Conservation (phyloP, 2,888 invertebrate genomes). For the Diadegma fenestrale region DNA sequence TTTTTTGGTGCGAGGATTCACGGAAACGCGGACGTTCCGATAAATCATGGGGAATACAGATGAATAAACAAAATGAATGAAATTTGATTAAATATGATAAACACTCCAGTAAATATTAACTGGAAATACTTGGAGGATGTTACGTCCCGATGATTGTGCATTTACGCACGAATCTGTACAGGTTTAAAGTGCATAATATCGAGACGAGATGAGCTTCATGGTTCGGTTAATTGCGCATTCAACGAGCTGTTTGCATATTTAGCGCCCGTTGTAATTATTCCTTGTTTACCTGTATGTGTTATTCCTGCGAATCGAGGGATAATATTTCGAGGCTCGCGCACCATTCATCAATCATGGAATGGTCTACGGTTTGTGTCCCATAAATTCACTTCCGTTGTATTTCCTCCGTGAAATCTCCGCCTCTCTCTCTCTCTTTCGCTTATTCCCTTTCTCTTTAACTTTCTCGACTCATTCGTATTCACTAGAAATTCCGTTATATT, state of each 20-base stretch:
- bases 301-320: conserved; percentile 42
- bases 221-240: conserved; percentile 64
- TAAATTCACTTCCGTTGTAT: conserved; percentile 29
- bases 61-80: not conserved
- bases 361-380: conserved; percentile 6
- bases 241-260: conserved; percentile 66
- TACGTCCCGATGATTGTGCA: conserved; percentile 47
- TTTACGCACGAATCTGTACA: conserved; percentile 32
- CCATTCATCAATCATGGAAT: conserved; percentile 39
- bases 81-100: not conserved
- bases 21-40: not conserved
- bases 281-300: conserved; percentile 37
- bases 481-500: conserved; percentile 20
- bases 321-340: conserved; percentile 13
- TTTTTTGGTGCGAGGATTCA: no score
- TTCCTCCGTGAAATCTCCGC: not conserved
- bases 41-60: not conserved
- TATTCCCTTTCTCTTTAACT: not conserved
- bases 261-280: conserved; percentile 57
- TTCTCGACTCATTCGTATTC: conserved; percentile 23
- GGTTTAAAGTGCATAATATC: conserved; percentile 38
- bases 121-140: not conserved
- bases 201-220: conserved; percentile 23
- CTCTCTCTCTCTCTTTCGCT: not conserved
- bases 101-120: not conserved